Percentiles rank a stretch among this genome's conserved stretches.
Evolutionary conservation across 2,113 vertebrate species (phyloP).

Genomic region (Gobio gobio): DNA sequence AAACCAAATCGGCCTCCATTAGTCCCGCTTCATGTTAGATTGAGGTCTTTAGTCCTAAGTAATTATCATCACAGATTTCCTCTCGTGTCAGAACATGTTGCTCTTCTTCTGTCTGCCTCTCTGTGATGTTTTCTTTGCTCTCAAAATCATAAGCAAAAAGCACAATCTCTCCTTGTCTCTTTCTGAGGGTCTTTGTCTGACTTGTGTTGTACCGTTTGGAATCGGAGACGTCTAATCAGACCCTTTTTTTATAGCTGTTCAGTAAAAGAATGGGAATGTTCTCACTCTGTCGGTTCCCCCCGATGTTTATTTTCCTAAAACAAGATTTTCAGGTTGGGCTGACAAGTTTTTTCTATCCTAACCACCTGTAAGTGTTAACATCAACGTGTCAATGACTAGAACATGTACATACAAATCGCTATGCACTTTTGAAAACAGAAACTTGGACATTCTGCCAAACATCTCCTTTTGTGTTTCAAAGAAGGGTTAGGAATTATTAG

Average conservation of each 20-base stretch:
- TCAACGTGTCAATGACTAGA: not conserved
- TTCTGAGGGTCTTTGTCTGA: not conserved
- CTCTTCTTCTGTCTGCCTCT: not conserved
- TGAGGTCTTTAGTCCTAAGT: not conserved
- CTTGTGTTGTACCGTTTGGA: not conserved
- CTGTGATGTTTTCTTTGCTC: not conserved
- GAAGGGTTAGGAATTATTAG: not conserved
- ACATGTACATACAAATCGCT: not conserved
- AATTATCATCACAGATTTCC: constrained; percentile 6
- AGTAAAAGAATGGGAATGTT: constrained; percentile 16
- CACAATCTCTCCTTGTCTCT: not conserved
- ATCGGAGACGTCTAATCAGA: constrained; percentile 12
- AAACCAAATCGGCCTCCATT: not conserved
- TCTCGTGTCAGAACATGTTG: constrained; percentile 45
- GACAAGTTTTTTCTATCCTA: not conserved
- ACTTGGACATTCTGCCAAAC: too few species aligned
- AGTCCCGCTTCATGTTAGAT: not conserved
- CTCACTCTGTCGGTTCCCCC: not conserved
- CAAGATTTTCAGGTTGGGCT: constrained; percentile 72
- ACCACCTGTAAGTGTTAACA: not conserved
- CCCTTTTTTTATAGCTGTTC: not conserved
- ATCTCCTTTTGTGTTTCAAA: not conserved
- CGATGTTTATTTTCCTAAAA: constrained; percentile 54
- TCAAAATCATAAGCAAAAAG: not conserved
- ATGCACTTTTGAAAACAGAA: not conserved